A percentile compares a stretch with the other conserved stretches of the same genome.
phyloP scores from a whole-genome alignment of 37 sponge, comb jelly and placozoan genomes.

The Ianthella basta region DNA sequence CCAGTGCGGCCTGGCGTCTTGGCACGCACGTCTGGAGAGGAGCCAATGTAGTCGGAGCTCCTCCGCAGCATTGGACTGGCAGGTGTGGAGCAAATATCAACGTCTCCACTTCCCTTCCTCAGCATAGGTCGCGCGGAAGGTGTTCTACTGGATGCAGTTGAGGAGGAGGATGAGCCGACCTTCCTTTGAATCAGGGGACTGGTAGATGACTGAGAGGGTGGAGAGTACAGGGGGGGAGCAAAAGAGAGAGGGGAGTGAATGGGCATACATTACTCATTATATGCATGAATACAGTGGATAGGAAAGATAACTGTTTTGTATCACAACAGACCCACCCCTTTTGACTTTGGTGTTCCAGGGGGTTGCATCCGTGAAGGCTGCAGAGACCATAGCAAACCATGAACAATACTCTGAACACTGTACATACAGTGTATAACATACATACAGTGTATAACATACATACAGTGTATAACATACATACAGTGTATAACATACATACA shows the following conservation, averaged over 20 bases:
- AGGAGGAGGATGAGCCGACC: background rate
- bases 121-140: too few relatives aligned
- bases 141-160: background rate
- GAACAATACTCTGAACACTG: too few relatives aligned
- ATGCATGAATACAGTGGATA: too few relatives aligned
- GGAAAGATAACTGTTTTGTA: too few relatives aligned
- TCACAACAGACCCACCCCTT: too few relatives aligned
- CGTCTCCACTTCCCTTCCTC: background rate
- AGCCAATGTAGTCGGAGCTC: background rate
- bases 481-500: too few relatives aligned
- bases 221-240: background rate
- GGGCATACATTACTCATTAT: background rate
- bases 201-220: background rate
- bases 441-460: too few relatives aligned
- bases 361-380: too few relatives aligned
- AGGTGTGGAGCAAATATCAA: background rate
- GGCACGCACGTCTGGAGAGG: constrained; percentile 10
- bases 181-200: constrained; percentile 4
- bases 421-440: too few relatives aligned
- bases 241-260: background rate
- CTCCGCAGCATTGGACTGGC: constrained; percentile 10
- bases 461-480: too few relatives aligned
- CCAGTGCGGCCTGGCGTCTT: constrained; percentile 26
- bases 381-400: too few relatives aligned
- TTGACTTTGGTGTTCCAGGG: too few relatives aligned